Evolutionary conservation across 2,797 vertebrate genomes (phyloP).

Genomic region (Poeciliopsis infans): DNA sequence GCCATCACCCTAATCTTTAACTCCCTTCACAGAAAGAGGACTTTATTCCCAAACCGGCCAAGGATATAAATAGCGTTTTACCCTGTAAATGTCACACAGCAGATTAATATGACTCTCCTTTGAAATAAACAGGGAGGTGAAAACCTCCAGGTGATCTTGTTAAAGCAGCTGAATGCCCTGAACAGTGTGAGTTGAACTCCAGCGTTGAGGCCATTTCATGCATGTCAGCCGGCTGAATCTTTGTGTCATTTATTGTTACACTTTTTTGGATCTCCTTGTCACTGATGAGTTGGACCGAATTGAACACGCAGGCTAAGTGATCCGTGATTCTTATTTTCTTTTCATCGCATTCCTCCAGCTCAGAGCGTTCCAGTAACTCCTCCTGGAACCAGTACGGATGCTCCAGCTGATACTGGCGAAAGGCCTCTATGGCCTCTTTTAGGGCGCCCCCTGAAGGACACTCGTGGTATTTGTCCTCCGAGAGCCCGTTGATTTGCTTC

Average conservation of each 20-base stretch:
- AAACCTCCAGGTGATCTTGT: neutral
- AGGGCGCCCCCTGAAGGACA: constrained; percentile 84
- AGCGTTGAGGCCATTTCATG: neutral
- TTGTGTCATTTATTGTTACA: constrained; percentile 3
- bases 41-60: neutral
- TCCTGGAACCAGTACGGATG: constrained; percentile 89
- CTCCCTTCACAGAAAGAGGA: neutral
- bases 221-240: neutral
- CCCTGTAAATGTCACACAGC: neutral
- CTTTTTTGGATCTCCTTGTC: constrained; percentile 10
- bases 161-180: neutral
- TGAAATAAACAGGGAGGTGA: neutral
- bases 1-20: neutral
- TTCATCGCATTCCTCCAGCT: constrained; percentile 47
- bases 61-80: neutral
- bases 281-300: constrained; percentile 21
- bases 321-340: constrained; percentile 1
- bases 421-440: constrained; percentile 82
- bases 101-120: neutral
- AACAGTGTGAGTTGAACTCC: constrained; percentile 2
- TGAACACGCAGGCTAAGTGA: constrained; percentile 16
- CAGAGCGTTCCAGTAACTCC: constrained; percentile 69
- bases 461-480: constrained; percentile 78
- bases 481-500: constrained; percentile 82
- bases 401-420: constrained; percentile 82